These are phyloP conservation scores for Bombycilla garrulus DNA, from an alignment of 2,113 vertebrate genomes.

Conservation along the genomic window DNA sequence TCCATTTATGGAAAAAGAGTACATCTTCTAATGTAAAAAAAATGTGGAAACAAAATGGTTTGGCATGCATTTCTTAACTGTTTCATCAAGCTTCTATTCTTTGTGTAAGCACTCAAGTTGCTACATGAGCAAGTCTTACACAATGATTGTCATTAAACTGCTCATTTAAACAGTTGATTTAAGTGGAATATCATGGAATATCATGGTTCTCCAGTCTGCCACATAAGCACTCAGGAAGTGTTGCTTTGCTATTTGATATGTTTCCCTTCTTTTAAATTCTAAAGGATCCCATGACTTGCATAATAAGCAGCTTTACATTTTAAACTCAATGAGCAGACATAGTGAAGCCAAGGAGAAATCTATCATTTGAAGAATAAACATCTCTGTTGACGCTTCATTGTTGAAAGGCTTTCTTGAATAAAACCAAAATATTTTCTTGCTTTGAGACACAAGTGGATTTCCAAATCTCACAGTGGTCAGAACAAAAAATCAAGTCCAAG, in stretches of 20 bases:
- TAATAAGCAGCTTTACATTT: conserved; percentile 53
- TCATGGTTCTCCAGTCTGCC: conserved; percentile 25
- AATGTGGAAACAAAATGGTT: conserved; percentile 22
- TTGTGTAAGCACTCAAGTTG: conserved; percentile 38
- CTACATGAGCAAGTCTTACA: conserved; percentile 43
- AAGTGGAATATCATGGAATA: conserved; percentile 33
- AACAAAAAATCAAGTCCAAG: neutral
- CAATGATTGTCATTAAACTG: conserved; percentile 50
- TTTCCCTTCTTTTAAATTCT: conserved; percentile 12
- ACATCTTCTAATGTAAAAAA: neutral
- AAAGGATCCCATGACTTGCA: conserved; percentile 18
- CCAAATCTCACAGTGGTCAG: conserved; percentile 7
- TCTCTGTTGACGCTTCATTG: neutral
- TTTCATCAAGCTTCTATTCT: conserved; percentile 64
- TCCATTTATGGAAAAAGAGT: conserved; percentile 33
- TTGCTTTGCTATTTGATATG: conserved; percentile 26
- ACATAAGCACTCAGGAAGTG: conserved; percentile 44
- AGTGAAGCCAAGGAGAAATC: neutral
- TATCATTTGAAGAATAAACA: conserved; percentile 9
- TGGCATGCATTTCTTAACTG: conserved; percentile 42
- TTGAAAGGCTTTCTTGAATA: neutral
- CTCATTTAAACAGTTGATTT: conserved; percentile 52
- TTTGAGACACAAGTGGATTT: conserved; percentile 30
- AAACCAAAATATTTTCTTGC: conserved; percentile 6
- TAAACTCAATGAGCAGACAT: conserved; percentile 4